Base-by-base conservation (phyloP, 2,113 vertebrate species). In the Pelusios castaneus region DNA sequence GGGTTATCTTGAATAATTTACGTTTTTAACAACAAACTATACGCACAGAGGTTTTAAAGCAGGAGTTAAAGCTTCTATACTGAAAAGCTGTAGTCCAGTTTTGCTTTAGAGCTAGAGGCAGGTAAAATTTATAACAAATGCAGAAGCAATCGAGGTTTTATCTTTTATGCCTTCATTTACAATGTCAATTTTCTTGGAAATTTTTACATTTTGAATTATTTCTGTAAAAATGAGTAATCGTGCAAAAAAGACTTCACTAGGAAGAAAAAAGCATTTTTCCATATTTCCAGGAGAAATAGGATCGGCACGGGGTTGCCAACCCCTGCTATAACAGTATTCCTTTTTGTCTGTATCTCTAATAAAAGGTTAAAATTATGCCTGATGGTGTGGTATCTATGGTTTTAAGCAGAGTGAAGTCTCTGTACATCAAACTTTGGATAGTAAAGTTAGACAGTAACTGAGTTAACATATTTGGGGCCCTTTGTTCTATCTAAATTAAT, bases 1-100 rank as follows among this genome's bases (percentile, higher is more conserved):
- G 31, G 88, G 67, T 85, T 77, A 82, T 17, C 13, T 93, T 92
- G 87, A 95, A 80, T 88, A 92, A 91, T 95, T 94, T 93, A 76
- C 49, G 81, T 90, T 95, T 82, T 27, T 16, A 29, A 2, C 88
- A 86, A 88, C 86, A 87, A 87, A 13, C 24, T 54, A 24, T 63
- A 43, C 51, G 45, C 45, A 8, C 73, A 58, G 77, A 25, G 84
- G 16, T 80, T 47, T 94, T 47, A 80, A 94, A 80, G 9, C 45
- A 60, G 22, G 81, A 67, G 10, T 58, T 54, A 58, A 2, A 70
- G 56, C 2, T 3, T 55, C 73, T 82, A 29, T 11, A 14, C 34
- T 75, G 14, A 63, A 91, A 85, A 19, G 58, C 24, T 84, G 0
- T 89, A 12, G 6, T 78, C 12, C 38, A 56, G 3, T 81, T 89